phyloP scores from a whole-genome alignment of 2,888 invertebrate genomes.

The Zele albiditarsus region DNA sequence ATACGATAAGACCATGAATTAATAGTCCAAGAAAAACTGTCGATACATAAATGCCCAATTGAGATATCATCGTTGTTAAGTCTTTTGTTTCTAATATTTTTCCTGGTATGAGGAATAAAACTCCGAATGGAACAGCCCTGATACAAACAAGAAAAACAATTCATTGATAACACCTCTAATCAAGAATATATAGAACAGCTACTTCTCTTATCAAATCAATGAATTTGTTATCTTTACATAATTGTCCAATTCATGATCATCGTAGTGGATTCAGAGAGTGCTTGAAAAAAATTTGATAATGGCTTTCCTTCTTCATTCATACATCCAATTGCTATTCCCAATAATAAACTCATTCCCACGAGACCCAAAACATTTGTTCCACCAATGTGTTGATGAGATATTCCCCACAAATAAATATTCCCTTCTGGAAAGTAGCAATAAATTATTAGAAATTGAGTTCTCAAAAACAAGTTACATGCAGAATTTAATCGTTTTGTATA shows the following conservation, averaged over 20 bases:
- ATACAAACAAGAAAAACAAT: slow-evolving; percentile 41
- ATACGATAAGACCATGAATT: slow-evolving; percentile 91
- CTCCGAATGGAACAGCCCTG: slow-evolving; percentile 91
- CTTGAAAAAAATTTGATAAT: slow-evolving; percentile 87
- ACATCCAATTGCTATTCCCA: slow-evolving; percentile 91
- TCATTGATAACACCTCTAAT: not conserved
- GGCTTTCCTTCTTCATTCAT: slow-evolving; percentile 85
- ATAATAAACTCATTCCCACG: slow-evolving; percentile 86
- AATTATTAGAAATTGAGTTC: not conserved
- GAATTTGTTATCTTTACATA: slow-evolving; percentile 77
- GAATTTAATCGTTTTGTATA: too few relatives aligned
- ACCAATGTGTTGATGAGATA: slow-evolving; percentile 79
- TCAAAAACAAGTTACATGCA: too few relatives aligned
- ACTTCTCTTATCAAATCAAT: slow-evolving; percentile 24
- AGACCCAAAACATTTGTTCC: slow-evolving; percentile 90
- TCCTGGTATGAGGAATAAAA: slow-evolving; percentile 89
- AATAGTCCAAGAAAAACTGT: slow-evolving; percentile 92
- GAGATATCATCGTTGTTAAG: slow-evolving; percentile 85
- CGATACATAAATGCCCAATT: slow-evolving; percentile 91
- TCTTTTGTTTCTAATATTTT: slow-evolving; percentile 93
- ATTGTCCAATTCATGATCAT: slow-evolving; percentile 95
- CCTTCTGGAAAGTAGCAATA: not conserved
- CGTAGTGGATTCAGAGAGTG: slow-evolving; percentile 94
- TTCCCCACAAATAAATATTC: slow-evolving; percentile 76
- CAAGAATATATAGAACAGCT: too few relatives aligned